Conservation (phyloP, 1,140 invertebrate genomes). For the Drosophila nebulosa region DNA sequence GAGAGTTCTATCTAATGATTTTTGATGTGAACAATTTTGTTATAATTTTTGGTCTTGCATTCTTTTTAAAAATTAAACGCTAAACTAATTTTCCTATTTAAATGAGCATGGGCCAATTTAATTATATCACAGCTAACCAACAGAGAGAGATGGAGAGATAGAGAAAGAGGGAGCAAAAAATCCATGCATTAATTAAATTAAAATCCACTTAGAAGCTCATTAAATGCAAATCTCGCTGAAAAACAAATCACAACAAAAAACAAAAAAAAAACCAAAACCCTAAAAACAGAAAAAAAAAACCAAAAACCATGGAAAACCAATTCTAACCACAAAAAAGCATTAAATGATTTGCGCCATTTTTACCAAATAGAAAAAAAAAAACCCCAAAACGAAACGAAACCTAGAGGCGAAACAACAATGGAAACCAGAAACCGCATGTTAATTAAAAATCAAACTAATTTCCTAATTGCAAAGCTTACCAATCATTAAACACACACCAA, state of each 20-base stretch:
- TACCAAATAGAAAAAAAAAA: constrained; percentile 50
- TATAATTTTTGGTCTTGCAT: neutral
- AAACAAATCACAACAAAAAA: constrained; percentile 21
- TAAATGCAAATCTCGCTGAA: constrained; percentile 69
- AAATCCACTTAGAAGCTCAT: constrained; percentile 77
- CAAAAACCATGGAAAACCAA: constrained; percentile 56
- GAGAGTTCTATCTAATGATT: too few species aligned
- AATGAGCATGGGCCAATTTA: constrained; percentile 36
- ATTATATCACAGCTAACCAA: constrained; percentile 36
- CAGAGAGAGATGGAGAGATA: neutral
- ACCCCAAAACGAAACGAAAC: constrained; percentile 29
- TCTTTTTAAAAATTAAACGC: neutral
- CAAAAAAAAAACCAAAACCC: constrained; percentile 16
- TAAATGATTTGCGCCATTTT: constrained; percentile 73
- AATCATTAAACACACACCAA: constrained; percentile 64
- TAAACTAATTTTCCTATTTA: constrained; percentile 2
- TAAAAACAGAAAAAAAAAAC: constrained; percentile 16
- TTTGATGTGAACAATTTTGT: neutral
- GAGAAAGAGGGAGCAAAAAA: constrained; percentile 17
- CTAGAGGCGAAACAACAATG: constrained; percentile 34
- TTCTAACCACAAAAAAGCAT: constrained; percentile 76
- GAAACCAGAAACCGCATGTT: constrained; percentile 66
- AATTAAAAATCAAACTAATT: constrained; percentile 80
- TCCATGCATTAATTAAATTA: constrained; percentile 68
- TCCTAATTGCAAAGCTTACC: constrained; percentile 75